Percentiles rank a stretch among this genome's conserved stretches.
phyloP scores from a whole-genome alignment of 2,113 vertebrate genomes.

The Cryptomyrus ogoouensis region DNA sequence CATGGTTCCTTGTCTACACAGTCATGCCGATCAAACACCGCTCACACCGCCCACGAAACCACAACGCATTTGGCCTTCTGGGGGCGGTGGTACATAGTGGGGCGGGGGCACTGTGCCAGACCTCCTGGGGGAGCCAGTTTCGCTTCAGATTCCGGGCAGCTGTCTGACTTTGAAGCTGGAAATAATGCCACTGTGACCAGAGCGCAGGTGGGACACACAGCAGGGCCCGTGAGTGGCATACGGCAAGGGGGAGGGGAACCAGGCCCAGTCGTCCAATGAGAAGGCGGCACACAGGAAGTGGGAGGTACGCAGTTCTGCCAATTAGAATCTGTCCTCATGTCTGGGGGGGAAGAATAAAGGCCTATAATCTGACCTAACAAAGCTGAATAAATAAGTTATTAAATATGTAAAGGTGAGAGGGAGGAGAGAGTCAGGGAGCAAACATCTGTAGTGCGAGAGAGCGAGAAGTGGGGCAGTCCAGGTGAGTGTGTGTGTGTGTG shows the following conservation, averaged over 20 bases:
- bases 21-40: neutral
- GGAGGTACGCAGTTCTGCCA: neutral
- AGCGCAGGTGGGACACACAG: neutral
- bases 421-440: neutral
- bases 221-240: neutral
- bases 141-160: neutral
- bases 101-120: neutral
- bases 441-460: neutral
- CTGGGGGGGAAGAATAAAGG: neutral
- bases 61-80: neutral
- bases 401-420: neutral
- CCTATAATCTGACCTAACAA: neutral
- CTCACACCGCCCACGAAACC: neutral
- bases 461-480: neutral
- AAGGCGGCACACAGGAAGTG: neutral
- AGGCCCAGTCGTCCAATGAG: neutral
- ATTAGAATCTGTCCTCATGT: neutral
- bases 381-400: slow-evolving; percentile 6
- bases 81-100: neutral
- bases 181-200: neutral
- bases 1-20: neutral
- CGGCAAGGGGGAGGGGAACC: neutral
- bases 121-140: neutral
- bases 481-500: slow-evolving; percentile 2
- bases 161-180: neutral